Evolutionary conservation across 1,140 invertebrate genomes (phyloP), one percentile per base, ranked within the genome.

Genomic region (Aphelinus certus): DNA sequence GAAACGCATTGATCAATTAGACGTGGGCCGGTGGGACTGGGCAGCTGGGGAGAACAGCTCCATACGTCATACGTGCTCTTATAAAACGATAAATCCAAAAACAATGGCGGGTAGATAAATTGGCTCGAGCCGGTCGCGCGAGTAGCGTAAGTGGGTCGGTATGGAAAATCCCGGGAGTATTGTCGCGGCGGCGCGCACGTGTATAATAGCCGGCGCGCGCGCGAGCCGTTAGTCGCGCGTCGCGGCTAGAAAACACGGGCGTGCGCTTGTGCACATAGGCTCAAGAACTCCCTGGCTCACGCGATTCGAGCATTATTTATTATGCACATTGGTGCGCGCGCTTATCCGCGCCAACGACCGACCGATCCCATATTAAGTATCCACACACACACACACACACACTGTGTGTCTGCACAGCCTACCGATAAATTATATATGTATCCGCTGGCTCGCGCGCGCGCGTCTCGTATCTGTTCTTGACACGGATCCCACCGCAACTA

Each of bases 211-310:
- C 26, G 26, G 26, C 26, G 26, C 26, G 26, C 26, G 79, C 78
- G 67, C 67, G 70, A 72, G 55, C 71, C 57, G 77, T 76, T 75
- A 76, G 51, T 26, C 45, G 75, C 55, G 73, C 62, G 68, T 75
- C 47, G 26, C 62, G 77, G 79, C 71, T 73, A 81, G 72, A 65
- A 76, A 76, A 74, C 74, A 77, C 73, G 79, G 71, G 73, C 65
- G n/a, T 56, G 75, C 69, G 61, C 70, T 55, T 61, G 74, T 57
- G 4, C 26, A 5, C 26, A 10, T 57, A 3, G 3, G 9, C 26
- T n/a, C 56, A 3, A 80, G 67, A 82, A 83, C 82, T 83, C 26
- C 75, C 56, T 61, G 72, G 77, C 76, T 81, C 79, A 80, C 76
- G 78, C 78, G 68, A 82, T 81, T 77, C 64, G 63, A 76, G 43